Base-by-base conservation (phyloP, 2,113 vertebrate species). In the Elanoides forficatus region DNA sequence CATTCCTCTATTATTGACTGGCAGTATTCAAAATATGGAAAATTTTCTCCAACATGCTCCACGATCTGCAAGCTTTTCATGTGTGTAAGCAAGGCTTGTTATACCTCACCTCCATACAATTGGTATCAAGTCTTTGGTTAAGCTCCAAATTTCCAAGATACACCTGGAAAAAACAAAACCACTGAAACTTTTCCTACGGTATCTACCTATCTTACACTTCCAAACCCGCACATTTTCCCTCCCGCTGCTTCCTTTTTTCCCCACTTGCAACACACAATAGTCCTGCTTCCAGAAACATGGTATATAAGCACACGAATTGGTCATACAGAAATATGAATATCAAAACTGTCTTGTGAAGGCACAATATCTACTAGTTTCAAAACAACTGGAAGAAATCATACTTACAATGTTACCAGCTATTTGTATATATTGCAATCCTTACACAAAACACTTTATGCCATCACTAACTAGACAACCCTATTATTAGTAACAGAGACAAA, bases 381-480 rank as follows among this genome's bases (percentile, higher is more conserved):
- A 90, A 60, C 29, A 73, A 83, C 18, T 20, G 12, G 25, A 53
- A 52, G 20, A 40, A 76, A 67, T 11, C 19, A 38, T 2, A 36
- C 47, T 55, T 62, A 36, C 34, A 59, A 9, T 3, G 9, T 40
- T 50, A 74, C 26, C 34, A 81, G 42, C 38, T 48, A 20, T 5
- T 30, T 30, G 7, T 0, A 68, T 0, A 16, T 19, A 34, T 0
- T 30, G 6, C n/a, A 50, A 53, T 2, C 11, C 40, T 59, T 15
- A 59, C 38, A 68, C 10, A 68, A 52, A 50, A 26, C 32, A 9
- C 6, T 26, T 36, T 1, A n/a, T 27, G 7, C 19, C 32, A 56
- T 14, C 29, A 16, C 12, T 15, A 36, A 43, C 26, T 7, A 13
- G 9, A 38, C 1, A 2, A 65, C 18, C 9, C 22, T 34, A 7